Base-by-base conservation (phyloP, 2,888 invertebrate genomes). In the Cynaeus angustus region DNA sequence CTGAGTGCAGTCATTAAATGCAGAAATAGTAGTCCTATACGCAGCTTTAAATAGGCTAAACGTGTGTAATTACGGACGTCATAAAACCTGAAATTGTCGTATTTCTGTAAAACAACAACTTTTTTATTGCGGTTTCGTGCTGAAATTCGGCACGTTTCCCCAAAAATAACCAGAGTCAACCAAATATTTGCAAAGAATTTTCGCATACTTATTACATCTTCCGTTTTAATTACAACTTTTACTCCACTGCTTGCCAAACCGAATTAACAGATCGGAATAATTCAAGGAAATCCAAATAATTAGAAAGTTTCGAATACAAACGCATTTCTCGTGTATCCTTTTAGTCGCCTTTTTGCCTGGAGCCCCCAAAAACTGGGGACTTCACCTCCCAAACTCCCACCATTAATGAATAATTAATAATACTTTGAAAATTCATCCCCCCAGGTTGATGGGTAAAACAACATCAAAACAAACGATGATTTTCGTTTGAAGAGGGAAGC, bases 101-200 rank as follows among this genome's bases (percentile, higher is more conserved):
- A 37, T 55, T 58, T 58, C 14, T 58, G 21, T 43, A 28, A n/a
- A 58, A 12, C 10, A 43, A 45, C 45, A 28, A 50, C 48, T 50
- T 59, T 59, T 59, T 59, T 46, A 59, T 59, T 59, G 28, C 30
- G 12, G 33, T 10, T 45, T 30, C 59, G 46, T 59, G 56, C 41
- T 26, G 30, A 59, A 59, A 53, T 53, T 53, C 16, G 53, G 14
- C n/a, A 33, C 28, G 3, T 28, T 21, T 12, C 7, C 16, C 50
- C 13, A 8, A 26, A 58, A 58, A 58, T 43, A 41, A 21, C 45
- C 45, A 6, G 6, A 59, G 46, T 45, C 28, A 30, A 8, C 45
- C 28, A 59, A 59, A 59, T 59, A 59, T 59, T 59, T 59, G 45
- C 13, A 43, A 14, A 46, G 59, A 59, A 45, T 45, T 59, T 59